Percentiles rank a stretch among this genome's conserved stretches.
phyloP scores from a whole-genome alignment of 2,113 vertebrate genomes.

The Heliornis fulica region DNA sequence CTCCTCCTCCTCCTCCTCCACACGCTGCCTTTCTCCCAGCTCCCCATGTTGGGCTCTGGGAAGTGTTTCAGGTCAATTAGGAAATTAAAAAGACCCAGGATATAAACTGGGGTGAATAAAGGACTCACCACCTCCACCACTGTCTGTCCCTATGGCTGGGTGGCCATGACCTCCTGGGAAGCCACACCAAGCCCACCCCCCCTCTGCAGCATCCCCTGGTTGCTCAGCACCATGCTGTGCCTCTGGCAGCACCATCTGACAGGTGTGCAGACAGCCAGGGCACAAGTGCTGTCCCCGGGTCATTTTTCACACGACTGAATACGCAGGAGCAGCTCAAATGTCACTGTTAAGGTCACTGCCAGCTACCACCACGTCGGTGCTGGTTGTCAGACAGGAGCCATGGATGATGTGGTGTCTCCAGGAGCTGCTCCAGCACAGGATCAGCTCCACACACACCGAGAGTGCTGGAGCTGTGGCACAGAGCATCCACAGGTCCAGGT shows the following conservation, averaged over 20 bases:
- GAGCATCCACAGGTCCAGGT: neutral
- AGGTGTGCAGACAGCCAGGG: neutral
- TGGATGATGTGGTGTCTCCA: neutral
- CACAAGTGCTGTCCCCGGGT: neutral
- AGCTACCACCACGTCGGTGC: neutral
- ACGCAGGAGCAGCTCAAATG: conserved; percentile 14
- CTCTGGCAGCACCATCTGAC: no score
- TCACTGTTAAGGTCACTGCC: conserved; percentile 56
- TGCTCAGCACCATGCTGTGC: no score
- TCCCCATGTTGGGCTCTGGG: neutral
- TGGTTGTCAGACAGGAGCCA: neutral
- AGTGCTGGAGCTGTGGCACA: neutral
- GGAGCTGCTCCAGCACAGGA: neutral
- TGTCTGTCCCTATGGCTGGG: accelerated
- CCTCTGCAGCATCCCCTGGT: no score
- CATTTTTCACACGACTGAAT: conserved; percentile 41
- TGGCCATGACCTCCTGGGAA: neutral
- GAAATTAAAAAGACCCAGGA: neutral
- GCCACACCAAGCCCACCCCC: no score
- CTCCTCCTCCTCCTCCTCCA: neutral
- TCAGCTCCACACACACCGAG: neutral
- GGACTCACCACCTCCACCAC: accelerated
- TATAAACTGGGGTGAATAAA: neutral
- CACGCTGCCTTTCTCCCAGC: neutral
- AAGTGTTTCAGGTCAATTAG: neutral